Base-by-base conservation (phyloP, 2,797 vertebrate species). In the Cichlasoma orientale region DNA sequence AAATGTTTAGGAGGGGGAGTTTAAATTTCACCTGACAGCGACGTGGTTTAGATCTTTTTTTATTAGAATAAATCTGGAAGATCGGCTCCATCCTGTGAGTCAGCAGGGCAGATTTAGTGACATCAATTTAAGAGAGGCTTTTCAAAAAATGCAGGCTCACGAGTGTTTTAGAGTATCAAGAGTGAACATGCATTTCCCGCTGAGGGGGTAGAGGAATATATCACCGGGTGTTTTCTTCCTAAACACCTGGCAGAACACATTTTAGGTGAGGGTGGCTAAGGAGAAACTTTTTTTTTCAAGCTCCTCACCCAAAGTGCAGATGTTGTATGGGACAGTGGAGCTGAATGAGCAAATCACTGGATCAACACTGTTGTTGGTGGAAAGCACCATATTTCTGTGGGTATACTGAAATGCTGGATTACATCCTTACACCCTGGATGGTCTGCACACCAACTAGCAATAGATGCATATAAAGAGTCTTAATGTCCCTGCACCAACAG, bases 261-360 rank as follows among this genome's bases (percentile, higher is more conserved):
- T 83, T 84, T 41, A 57, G 58, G 27, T 29, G 72, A 89, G 55
- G 25, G 23, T 21, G 6, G 38, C 53, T 52, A 54, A 53, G 75
- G 75, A 74, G 5, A 47, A 78, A 77, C 55, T 38, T 61, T 75
- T 44, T 59, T 54, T 3, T 11, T 50, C 25, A 69, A 77, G 58
- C 36, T 18, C 58, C 56, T 56, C 2, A 6, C 8, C 8, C 3
- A 76, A 86, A 84, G 61, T 79, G 72, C 55, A 77, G 59, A 75
- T 29, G 14, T 12, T 68, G 63, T 55, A 47, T 2, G 7, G 56
- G 70, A 81, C 50, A 78, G 56, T 14, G 79, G 75, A 84, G 66
- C 72, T 41, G 76, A 86, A 88, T 85, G 75, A 83, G 76, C 56
- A 77, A 79, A 74, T 79, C 36, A 53, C 70, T 53, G 54, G 56